Evolutionary conservation across 2,888 invertebrate species (phyloP), one percentile per base, ranked within the genome.

Genomic region (Eumerus sabulonum): DNA sequence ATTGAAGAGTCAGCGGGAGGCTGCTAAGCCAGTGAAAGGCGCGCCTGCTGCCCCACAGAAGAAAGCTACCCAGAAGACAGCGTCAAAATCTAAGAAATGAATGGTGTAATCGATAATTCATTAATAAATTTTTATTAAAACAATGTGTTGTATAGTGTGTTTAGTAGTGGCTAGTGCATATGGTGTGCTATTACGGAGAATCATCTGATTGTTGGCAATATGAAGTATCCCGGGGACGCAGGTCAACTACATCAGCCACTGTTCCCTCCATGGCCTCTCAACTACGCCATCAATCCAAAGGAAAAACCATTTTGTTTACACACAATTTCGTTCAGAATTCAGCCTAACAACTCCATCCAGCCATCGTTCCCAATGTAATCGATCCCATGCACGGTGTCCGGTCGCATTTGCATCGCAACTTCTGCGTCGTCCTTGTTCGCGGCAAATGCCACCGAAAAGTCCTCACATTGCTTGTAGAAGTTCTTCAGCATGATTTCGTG

Each of bases 1-100:
- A 82, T 92, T 98, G 87, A 98, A 97, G 90, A 97, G 97, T 82
- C 96, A 98, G 89, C 95, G 96, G 56, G 88, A 87, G 59, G 83
- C 84, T 13, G 85, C 84, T 16, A 87, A 87, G 79, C 84, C 85
- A 17, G 86, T 85, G 13, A 87, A 64, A 51, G 48, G 71, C 62
- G 83, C 84, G n/a, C 70, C 83, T n/a, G 53, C 38, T n/a, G 38
- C 36, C 7, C 17, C 53, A 16, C 38, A 17, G 36, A 40, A 40
- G 40, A 85, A 85, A 63, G 68, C 85, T 12, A 85, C 84, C 12
- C 83, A 84, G 74, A 88, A 86, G 72, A 82, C 84, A 17, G 81
- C 83, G 17, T 79, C 85, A 60, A 88, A 88, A 84, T 81, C 87
- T 82, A 88, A 87, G 84, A 88, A 88, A 84, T 88, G 86, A 85